Percentiles rank a stretch among this genome's conserved stretches.
Conservation (phyloP, 2,113 vertebrate species). For the Mellivora capensis region DNA sequence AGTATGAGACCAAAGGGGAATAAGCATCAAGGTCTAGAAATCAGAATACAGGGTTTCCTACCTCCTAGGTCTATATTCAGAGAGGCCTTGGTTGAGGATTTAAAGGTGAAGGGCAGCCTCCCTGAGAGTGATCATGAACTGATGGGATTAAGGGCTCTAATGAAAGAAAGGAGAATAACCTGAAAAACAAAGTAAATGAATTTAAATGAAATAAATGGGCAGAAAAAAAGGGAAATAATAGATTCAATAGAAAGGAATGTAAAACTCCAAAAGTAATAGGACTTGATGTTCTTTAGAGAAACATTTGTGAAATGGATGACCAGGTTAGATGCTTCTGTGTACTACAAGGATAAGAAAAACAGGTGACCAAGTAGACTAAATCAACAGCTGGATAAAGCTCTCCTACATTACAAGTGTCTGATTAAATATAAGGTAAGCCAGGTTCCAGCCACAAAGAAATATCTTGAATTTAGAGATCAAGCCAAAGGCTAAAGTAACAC, state of each 20-base stretch:
- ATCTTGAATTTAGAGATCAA: not conserved
- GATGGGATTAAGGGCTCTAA: conserved; percentile 56
- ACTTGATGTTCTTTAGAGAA: not conserved
- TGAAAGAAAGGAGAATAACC: conserved; percentile 62
- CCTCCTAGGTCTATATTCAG: conserved; percentile 56
- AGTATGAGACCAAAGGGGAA: not conserved
- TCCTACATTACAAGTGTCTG: not conserved
- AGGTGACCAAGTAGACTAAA: not conserved
- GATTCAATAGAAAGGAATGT: not conserved
- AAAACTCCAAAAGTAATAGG: not conserved
- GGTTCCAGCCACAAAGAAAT: conserved; percentile 15
- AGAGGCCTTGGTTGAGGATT: conserved; percentile 45
- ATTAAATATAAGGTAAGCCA: not conserved
- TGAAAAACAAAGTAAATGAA: conserved; percentile 66
- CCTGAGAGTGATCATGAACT: conserved; percentile 56
- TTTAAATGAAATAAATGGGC: conserved; percentile 52
- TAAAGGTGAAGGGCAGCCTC: conserved; percentile 61
- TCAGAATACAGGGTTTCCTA: conserved; percentile 47
- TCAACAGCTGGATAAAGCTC: not conserved
- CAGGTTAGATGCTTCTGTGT: not conserved
- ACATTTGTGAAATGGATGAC: not conserved
- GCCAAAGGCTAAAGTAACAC: not conserved
- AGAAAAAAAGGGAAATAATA: conserved; percentile 7
- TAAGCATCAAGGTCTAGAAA: conserved; percentile 28
- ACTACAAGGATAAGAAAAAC: not conserved